These are phyloP conservation scores for Mercenaria mercenaria DNA, from an alignment of 1,140 invertebrate genomes.

Conservation along the genomic window DNA sequence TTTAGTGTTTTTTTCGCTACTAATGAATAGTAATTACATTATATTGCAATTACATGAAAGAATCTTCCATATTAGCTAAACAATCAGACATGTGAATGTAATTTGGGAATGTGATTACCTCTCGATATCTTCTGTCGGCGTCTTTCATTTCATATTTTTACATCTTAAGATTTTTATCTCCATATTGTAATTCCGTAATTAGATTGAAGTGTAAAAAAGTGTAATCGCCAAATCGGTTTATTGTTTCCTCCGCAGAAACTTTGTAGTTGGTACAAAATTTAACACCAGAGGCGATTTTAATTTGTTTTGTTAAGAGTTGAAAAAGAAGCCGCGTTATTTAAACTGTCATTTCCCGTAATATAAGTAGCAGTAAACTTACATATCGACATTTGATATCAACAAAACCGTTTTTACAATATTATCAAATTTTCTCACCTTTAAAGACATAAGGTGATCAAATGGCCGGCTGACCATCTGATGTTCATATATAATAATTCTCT, in stretches of 20 bases:
- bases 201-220: neutral
- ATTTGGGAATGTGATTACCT: neutral
- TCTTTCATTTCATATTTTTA: neutral
- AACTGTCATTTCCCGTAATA: constrained; percentile 57
- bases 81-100: neutral
- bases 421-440: constrained; percentile 22
- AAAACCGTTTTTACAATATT: constrained; percentile 34
- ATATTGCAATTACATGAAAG: neutral
- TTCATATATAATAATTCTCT: neutral
- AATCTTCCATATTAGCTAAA: neutral
- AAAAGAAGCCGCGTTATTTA: constrained; percentile 26
- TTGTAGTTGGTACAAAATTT: constrained; percentile 15
- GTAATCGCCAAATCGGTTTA: constrained; percentile 53
- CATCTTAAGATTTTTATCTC: constrained; percentile 28
- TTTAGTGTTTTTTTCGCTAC: neutral
- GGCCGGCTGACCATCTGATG: neutral
- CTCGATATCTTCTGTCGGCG: neutral
- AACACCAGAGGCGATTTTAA: constrained; percentile 19
- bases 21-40: neutral
- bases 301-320: neutral
- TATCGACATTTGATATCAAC: constrained; percentile 29
- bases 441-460: neutral
- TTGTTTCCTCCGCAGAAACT: constrained; percentile 41
- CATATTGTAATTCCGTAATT: constrained; percentile 45
- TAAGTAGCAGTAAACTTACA: neutral